phyloP scores from a whole-genome alignment of 2,888 invertebrate species.

The Drosophila flavopinicola region DNA sequence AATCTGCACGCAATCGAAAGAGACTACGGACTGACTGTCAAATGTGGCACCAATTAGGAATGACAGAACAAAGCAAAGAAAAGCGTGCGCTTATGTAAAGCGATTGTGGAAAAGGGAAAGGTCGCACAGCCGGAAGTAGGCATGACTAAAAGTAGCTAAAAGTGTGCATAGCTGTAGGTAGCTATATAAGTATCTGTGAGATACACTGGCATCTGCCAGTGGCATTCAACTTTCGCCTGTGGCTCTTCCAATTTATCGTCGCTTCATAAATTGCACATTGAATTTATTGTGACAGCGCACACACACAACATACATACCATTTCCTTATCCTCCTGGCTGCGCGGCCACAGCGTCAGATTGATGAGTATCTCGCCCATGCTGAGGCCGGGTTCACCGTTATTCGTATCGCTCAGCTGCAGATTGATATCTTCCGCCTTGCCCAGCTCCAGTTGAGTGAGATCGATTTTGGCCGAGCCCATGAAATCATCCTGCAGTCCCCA shows the following conservation, averaged over 20 bases:
- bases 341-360: constrained; percentile 94
- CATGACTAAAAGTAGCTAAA: constrained; percentile 11
- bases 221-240: constrained; percentile 26
- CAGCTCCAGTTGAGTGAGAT: constrained; percentile 92
- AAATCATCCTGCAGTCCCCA: constrained; percentile 99
- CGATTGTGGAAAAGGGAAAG: constrained; percentile 36
- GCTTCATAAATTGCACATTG: constrained; percentile 23
- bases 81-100: constrained; percentile 31
- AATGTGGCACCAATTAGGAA: constrained; percentile 17
- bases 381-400: constrained; percentile 85
- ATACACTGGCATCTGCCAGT: constrained; percentile 19
- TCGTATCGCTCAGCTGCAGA: constrained; percentile 91
- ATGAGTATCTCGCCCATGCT: constrained; percentile 94
- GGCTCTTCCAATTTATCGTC: constrained; percentile 18
- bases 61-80: constrained; percentile 21
- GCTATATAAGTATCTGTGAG: constrained; percentile 9
- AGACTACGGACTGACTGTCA: constrained; percentile 11
- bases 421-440: constrained; percentile 91
- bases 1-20: constrained; percentile 32
- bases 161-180: not conserved
- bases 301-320: constrained; percentile 88
- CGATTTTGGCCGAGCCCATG: constrained; percentile 96
- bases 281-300: constrained; percentile 22
- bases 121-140: constrained; percentile 14
- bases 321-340: constrained; percentile 97